Evolutionary conservation across 2,888 invertebrate genomes (phyloP), one percentile per base, ranked within the genome.

Genomic region (Ophion ellenae): DNA sequence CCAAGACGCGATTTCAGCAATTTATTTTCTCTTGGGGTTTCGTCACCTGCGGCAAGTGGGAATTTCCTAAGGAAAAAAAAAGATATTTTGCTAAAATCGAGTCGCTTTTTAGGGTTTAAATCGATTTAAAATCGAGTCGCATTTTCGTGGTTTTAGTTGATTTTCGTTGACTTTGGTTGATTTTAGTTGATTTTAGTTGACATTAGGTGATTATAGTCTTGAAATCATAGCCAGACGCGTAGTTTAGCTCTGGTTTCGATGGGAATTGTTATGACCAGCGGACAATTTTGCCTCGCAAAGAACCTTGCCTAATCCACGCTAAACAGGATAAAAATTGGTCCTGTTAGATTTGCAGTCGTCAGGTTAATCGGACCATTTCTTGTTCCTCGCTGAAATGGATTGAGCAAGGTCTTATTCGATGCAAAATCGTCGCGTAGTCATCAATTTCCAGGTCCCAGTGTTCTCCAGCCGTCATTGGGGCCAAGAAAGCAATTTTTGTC

Each of bases 1-100:
- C 14, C 10, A 53, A 45, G 67, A 77, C 36, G 20, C 57, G 57
- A 73, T 36, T 73, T 73, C 53, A 32, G 73, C 20, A 32, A 73
- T 53, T 53, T 53, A 5, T 53, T 53, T 53, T 53, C 11, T 53
- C 53, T 53, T 53, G 53, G 53, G 11, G 7, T 7, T 7, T 17
- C 17, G 17, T 14, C 53, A 53, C 5, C 14, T 53, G 53, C 53
- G 53, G 17, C 53, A 53, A 53, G 53, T 53, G 53, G 14, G 53
- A 53, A 53, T 53, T 53, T 17, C 53, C 5, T 14, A 5, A 17
- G 4, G 17, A 53, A 17, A 53, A 17, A 53, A 5, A 53, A 5
- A 53, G 5, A 53, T 14, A 3, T 14, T 3, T 53, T 53, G 17
- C 7, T 17, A 17, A 14, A 14, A 53, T 53, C 17, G 53, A 1